These are phyloP conservation scores for Pseudochirops corinnae DNA, from an alignment of 2,797 vertebrate species.

Conservation along the genomic window DNA sequence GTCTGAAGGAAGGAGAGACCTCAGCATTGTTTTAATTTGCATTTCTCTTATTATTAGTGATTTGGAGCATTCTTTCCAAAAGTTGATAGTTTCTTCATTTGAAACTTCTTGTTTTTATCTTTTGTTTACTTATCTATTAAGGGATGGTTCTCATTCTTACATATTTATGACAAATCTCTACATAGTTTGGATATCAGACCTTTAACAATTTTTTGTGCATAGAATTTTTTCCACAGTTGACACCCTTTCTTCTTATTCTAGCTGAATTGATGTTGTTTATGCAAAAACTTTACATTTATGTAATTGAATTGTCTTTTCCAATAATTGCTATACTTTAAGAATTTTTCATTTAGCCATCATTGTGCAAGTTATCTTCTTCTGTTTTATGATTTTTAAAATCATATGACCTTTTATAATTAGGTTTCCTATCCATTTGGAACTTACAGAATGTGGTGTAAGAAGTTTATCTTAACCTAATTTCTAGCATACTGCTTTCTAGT, in stretches of 20 bases:
- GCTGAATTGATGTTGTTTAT: background rate
- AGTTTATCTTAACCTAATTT: background rate
- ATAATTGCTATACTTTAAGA: background rate
- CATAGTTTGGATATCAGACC: background rate
- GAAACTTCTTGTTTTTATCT: background rate
- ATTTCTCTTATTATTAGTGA: background rate
- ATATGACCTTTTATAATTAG: background rate
- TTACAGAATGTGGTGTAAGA: background rate
- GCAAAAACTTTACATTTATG: background rate
- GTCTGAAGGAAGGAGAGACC: background rate
- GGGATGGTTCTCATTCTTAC: background rate
- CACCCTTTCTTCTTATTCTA: background rate
- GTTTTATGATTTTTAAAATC: background rate
- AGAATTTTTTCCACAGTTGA: background rate
- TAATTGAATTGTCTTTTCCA: background rate
- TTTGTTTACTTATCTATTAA: background rate
- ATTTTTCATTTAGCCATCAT: background rate
- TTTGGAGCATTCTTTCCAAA: background rate
- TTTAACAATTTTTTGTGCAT: background rate
- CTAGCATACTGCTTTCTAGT: background rate
- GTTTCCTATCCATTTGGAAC: background rate
- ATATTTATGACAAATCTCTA: background rate
- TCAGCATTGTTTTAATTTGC: background rate
- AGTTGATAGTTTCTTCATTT: background rate
- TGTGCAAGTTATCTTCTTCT: background rate